phyloP scores from a whole-genome alignment of 2,113 vertebrate genomes.

The Taurulus bubalis region DNA sequence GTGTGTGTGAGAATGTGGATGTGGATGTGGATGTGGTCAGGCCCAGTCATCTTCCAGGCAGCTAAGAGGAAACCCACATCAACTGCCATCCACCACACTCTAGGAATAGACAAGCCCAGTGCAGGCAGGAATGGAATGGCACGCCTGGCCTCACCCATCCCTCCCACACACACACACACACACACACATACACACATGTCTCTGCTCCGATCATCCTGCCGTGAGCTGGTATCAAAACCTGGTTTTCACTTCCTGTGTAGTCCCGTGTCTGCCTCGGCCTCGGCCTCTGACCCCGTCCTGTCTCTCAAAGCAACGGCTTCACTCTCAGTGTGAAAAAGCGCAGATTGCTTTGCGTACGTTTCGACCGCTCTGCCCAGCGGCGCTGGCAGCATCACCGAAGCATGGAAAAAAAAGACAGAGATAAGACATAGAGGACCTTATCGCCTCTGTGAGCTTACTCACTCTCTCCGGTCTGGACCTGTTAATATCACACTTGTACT shows the following conservation, averaged over 20 bases:
- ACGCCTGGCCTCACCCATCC: conserved; percentile 64
- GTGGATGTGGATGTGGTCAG: conserved; percentile 95
- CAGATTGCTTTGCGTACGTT: conserved; percentile 13
- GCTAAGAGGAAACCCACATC: conserved; percentile 98
- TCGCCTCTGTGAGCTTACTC: conserved; percentile 52
- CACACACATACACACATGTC: background rate
- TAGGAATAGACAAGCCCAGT: conserved; percentile 80
- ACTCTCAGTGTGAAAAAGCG: conserved; percentile 46
- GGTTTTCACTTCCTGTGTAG: conserved; percentile 26
- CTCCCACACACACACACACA: too few species aligned
- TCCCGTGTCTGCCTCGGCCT: background rate
- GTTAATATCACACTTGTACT: conserved; percentile 32
- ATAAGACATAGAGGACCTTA: conserved; percentile 60
- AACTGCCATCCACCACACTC: conserved; percentile 91
- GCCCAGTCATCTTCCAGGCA: conserved; percentile 96
- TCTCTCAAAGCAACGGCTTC: background rate
- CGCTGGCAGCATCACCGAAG: conserved; percentile 66
- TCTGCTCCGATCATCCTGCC: background rate
- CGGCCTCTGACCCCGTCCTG: conserved; percentile 12
- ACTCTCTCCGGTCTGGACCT: conserved; percentile 33
- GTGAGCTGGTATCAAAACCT: background rate
- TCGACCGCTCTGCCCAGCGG: conserved; percentile 22
- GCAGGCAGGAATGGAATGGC: conserved; percentile 78
- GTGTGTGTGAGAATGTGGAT: conserved; percentile 50
- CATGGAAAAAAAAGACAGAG: conserved; percentile 67